Percentiles rank a stretch among this genome's conserved stretches.
Conservation (phyloP, 2,888 invertebrate genomes). For the Mystacides longicornis region DNA sequence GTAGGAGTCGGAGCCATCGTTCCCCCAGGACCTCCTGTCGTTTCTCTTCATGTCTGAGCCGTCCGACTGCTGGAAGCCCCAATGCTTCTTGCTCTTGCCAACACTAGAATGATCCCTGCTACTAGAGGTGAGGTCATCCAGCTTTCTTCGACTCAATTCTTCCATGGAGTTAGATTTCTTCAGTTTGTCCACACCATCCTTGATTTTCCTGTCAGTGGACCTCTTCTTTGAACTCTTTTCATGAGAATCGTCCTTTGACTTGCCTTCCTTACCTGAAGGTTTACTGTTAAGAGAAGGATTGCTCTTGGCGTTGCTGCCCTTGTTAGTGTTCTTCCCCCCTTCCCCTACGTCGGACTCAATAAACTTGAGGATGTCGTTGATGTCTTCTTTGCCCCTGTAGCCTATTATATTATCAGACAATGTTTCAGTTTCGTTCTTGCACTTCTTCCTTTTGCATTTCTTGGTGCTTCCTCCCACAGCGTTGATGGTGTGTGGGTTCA, state of each 20-base stretch:
- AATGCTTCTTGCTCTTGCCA: slow-evolving; percentile 27
- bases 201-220: slow-evolving; percentile 41
- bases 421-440: slow-evolving; percentile 50
- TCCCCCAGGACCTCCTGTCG: slow-evolving; percentile 62
- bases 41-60: slow-evolving; percentile 30
- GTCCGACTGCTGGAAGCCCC: slow-evolving; percentile 30
- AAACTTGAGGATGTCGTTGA: slow-evolving; percentile 69
- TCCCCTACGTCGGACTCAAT: slow-evolving; percentile 58
- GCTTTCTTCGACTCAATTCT: slow-evolving; percentile 69
- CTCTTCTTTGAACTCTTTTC: slow-evolving; percentile 46
- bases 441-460: slow-evolving; percentile 50
- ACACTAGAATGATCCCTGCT: slow-evolving; percentile 32
- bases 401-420: slow-evolving; percentile 63
- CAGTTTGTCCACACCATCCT: slow-evolving; percentile 31
- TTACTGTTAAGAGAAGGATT: slow-evolving; percentile 11
- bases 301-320: slow-evolving; percentile 33
- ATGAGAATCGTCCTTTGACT: slow-evolving; percentile 30
- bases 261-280: slow-evolving; percentile 16
- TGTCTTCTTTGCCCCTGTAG: slow-evolving; percentile 64
- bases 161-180: slow-evolving; percentile 74
- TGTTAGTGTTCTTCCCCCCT: slow-evolving; percentile 29
- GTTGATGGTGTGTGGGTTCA: slow-evolving; percentile 51
- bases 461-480: slow-evolving; percentile 30
- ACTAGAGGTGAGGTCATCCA: slow-evolving; percentile 59
- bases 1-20: slow-evolving; percentile 51